These are phyloP conservation scores for Amphimedon queenslandica DNA, from an alignment of 37 sponge, comb jelly and placozoan genomes.

Conservation along the genomic window DNA sequence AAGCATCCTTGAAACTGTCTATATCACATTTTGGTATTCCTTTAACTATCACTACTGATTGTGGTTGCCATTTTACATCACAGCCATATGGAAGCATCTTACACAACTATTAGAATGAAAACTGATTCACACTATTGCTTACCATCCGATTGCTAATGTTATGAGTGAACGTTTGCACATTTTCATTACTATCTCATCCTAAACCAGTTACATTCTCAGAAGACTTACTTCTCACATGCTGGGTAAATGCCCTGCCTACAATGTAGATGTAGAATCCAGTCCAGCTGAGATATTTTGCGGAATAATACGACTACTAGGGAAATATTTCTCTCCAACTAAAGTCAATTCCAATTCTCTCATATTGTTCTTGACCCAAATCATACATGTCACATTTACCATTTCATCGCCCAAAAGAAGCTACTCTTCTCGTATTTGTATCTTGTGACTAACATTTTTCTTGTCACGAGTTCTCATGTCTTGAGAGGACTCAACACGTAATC, in stretches of 20 bases:
- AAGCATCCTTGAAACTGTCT: too few relatives aligned
- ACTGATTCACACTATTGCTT: conserved; percentile 39
- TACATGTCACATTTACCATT: conserved; percentile 22
- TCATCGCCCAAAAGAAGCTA: conserved; percentile 10
- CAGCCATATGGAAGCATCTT: conserved; percentile 32
- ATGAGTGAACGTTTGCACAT: conserved; percentile 53
- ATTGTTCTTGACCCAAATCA: conserved; percentile 20
- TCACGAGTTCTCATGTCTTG: conserved; percentile 42
- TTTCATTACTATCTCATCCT: conserved; percentile 47
- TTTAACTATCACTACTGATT: conserved; percentile 59
- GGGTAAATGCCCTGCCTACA: conserved; percentile 49
- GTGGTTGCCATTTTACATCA: conserved; percentile 60
- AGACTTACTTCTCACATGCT: conserved; percentile 45
- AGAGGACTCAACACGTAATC: conserved; percentile 18
- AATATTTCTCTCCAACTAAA: conserved; percentile 38
- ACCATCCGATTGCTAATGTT: conserved; percentile 55
- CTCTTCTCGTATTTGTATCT: conserved; percentile 7
- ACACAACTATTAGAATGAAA: conserved; percentile 27
- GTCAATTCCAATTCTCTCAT: conserved; percentile 29
- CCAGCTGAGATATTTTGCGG: conserved; percentile 65
- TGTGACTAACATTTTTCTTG: conserved; percentile 24
- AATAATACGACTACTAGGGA: conserved; percentile 57
- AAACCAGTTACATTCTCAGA: conserved; percentile 47
- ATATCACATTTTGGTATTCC: too few relatives aligned
- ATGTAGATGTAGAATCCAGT: conserved; percentile 41